Conservation (phyloP, 2,888 invertebrate genomes). For the Cyaniris semiargus region DNA sequence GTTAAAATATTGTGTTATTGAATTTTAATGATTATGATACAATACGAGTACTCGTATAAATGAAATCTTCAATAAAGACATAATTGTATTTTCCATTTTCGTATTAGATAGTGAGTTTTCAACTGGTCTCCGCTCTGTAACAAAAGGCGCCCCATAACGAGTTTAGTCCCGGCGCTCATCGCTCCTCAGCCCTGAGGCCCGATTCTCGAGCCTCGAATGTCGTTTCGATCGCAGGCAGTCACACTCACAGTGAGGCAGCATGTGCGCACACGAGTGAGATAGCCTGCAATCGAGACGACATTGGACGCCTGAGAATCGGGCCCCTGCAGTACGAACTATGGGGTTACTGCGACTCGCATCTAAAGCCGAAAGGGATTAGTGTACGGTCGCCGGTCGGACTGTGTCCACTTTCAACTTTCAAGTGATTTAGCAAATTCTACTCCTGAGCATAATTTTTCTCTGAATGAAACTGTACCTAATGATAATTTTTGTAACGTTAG, state of each 20-base stretch:
- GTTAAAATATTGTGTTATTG: background rate
- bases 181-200: background rate
- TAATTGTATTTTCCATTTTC: background rate
- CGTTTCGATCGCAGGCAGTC: background rate
- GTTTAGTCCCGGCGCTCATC: background rate
- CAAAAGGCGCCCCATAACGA: background rate
- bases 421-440: background rate
- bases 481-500: no score
- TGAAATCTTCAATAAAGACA: background rate
- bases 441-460: background rate
- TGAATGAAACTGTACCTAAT: no score
- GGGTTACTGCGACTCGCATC: background rate
- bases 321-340: background rate
- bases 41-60: no score
- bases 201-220: background rate
- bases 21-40: background rate
- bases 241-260: background rate
- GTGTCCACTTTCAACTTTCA: background rate
- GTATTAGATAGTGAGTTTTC: background rate
- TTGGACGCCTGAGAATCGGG: background rate
- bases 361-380: background rate
- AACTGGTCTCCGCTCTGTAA: background rate
- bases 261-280: background rate
- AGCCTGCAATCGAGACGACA: background rate
- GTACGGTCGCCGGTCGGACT: background rate